A percentile compares a stretch with the other conserved stretches of the same genome.
These are phyloP conservation scores for Cremastobaeus sp. DNA, from an alignment of 2,888 invertebrate species.

Conservation along the genomic window DNA sequence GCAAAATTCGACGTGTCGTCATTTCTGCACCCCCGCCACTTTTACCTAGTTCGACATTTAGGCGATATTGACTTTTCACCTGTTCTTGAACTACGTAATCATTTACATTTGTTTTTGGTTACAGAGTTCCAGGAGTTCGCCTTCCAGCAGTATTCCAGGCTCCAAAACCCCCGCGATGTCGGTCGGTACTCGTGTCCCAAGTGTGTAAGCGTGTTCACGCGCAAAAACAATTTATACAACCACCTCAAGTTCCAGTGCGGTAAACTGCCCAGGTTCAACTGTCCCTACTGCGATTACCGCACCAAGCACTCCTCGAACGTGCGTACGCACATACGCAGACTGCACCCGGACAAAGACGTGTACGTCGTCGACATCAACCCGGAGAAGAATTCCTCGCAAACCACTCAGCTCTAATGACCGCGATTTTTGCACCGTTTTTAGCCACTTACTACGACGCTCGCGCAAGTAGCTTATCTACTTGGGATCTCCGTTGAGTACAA, in stretches of 20 bases:
- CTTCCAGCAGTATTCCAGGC: constrained; percentile 15
- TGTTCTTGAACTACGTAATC: not conserved
- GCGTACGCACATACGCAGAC: constrained; percentile 72
- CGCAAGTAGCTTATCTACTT: too few species aligned
- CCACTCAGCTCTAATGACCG: not conserved
- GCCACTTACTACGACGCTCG: too few species aligned
- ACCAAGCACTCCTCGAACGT: constrained; percentile 75
- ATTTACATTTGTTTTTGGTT: constrained; percentile 34
- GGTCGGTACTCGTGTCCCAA: constrained; percentile 69
- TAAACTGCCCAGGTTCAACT: constrained; percentile 74
- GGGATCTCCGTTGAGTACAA: too few species aligned
- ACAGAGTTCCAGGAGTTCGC: constrained; percentile 27
- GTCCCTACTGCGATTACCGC: constrained; percentile 74
- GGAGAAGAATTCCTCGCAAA: constrained; percentile 4
- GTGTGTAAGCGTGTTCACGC: constrained; percentile 72
- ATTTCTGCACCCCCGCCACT: constrained; percentile 1
- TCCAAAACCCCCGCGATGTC: constrained; percentile 22
- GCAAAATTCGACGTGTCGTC: constrained; percentile 18
- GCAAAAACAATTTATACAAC: constrained; percentile 74
- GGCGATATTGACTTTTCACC: not conserved
- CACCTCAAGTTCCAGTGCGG: constrained; percentile 71
- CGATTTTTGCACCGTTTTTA: not conserved
- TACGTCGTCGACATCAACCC: constrained; percentile 69
- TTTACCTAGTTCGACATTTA: constrained; percentile 6
- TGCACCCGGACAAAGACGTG: constrained; percentile 69